Evolutionary conservation across 2,113 vertebrate species (phyloP), one percentile per base, ranked within the genome.

Genomic region (Heloderma charlesbogerti): DNA sequence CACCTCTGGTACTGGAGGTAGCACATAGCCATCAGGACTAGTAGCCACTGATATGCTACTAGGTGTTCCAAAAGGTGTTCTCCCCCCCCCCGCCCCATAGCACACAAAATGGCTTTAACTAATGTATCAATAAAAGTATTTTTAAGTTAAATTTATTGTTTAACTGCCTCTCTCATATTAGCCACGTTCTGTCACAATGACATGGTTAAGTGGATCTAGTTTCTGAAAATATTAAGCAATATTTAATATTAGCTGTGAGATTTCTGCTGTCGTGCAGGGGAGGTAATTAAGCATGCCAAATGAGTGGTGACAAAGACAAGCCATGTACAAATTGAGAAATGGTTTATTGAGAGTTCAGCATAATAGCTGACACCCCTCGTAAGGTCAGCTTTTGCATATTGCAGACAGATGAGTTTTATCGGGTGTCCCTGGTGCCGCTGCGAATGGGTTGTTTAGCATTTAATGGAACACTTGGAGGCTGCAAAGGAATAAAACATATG

Each of bases 131-230:
- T 69, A 25, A 88, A 48, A 3, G 40, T 48, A 48, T 81, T 27
- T 86, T 37, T 5, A 67, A 80, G 20, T 88, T 67, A 51, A 8
- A 45, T 31, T 78, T 60, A 34, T 69, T 83, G 66, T 72, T 82
- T 89, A 31, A 74, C n/a, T 43, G 22, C 48, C n/a, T 40, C 48
- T 34, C 54, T 82, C 67, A 43, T 12, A 43, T 83, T 60, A 89
- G 83, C 66, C 48, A 34, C 48, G 40, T 72, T 91, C 0, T 91
- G 16, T 91, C 60, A 93, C 84, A 87, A 74, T 92, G 86, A 77
- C 75, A 78, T 88, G 43, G 85, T 92, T 95, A 89, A 93, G 89
- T 91, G 31, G 72, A 31, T 77, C 90, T 72, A 80, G 40, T 93
- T 86, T 79, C 78, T 85, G 82, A 91, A 57, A 88, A 84, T 84